Evolutionary conservation across 2,113 vertebrate genomes (phyloP).

Genomic region (Sylvia atricapilla): DNA sequence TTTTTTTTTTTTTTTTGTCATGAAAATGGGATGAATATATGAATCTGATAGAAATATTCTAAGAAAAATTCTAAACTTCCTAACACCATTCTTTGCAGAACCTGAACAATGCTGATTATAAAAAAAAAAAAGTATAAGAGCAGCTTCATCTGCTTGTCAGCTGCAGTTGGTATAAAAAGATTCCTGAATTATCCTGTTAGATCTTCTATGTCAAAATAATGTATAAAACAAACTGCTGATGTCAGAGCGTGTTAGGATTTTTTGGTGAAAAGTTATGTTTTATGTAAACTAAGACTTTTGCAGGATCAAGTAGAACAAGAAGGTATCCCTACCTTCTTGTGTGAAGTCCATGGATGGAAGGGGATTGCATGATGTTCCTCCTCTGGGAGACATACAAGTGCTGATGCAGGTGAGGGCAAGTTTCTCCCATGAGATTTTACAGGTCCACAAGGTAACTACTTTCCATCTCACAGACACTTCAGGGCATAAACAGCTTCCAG

Average conservation of each 20-base stretch:
- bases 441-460: not conserved
- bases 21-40: constrained; percentile 40
- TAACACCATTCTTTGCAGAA: not conserved
- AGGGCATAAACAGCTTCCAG: not conserved
- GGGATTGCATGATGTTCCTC: not conserved
- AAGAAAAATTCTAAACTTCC: not conserved
- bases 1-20: not conserved
- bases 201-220: not conserved
- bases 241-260: not conserved
- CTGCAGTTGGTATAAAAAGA: not conserved
- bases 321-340: not conserved
- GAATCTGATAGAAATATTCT: not conserved
- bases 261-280: not conserved
- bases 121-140: not conserved
- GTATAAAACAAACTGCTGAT: not conserved
- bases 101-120: not conserved
- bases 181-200: not conserved
- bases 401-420: not conserved
- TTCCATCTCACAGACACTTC: not conserved
- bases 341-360: rapidly evolving
- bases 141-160: not conserved
- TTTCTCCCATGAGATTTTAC: not conserved
- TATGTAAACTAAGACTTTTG: not conserved
- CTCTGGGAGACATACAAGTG: not conserved
- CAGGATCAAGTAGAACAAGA: not conserved